Evolutionary conservation across 2,113 vertebrate genomes (phyloP), one percentile per base, ranked within the genome.

Genomic region (Melanotaenia duboulayi): DNA sequence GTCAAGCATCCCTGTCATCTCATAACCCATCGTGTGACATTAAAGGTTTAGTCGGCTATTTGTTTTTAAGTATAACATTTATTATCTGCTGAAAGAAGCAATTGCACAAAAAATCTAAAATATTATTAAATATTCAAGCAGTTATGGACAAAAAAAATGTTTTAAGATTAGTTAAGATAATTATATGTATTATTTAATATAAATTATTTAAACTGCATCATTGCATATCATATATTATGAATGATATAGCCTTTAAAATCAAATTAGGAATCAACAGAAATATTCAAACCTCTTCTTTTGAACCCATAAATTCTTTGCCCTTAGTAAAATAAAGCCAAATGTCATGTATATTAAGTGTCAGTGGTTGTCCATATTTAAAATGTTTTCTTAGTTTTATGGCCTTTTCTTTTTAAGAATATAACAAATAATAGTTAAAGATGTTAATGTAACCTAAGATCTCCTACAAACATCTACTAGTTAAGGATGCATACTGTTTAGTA

Each of bases 1-100:
- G 87, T 87, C 87, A 91, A 82, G 82, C 67, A 86, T 79, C 78
- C 60, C 61, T 81, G 71, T 65, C 75, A 82, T 82, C 40, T 39
- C 77, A 57, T 82, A 56, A 76, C 48, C 63, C 71, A 72, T 82
- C 80, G 68, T 54, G 54, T 46, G 42, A 65, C 72, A 83, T 62
- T 67, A 3, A 49, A 54, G 24, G 17, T 55, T 81, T 52, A n/a
- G 54, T 17, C 42, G 40, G 48, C 46, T 59, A 61, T 80, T 70
- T 70, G 14, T 72, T 71, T 37, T 23, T 22, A 39, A 22, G 61
- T 67, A 59, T 57, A 24, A 46, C 24, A 74, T 76, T 59, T 35
- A 54, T 71, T 28, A 35, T 48, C 32, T 16, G 4, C 37, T 4
- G 35, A 54, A 63, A 60, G 19, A 10, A 69, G 2, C 16, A 25